phyloP scores from a whole-genome alignment of 1,140 invertebrate genomes.

The Latrodectus geometricus region DNA sequence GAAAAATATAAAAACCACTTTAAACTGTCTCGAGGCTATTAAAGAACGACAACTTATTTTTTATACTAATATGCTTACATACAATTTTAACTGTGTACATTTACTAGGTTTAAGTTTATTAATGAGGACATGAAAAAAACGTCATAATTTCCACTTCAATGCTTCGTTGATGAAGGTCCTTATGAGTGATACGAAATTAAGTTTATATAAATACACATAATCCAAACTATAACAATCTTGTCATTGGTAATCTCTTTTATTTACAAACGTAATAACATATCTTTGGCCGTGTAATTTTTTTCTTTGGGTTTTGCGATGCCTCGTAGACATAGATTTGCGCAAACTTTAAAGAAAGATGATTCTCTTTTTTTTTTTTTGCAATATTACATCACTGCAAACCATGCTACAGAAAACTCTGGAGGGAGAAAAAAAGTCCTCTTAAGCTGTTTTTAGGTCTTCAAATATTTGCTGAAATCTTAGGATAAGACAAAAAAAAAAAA shows the following conservation, averaged over 20 bases:
- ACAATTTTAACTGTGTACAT: too few relatives aligned
- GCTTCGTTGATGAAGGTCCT: too few relatives aligned
- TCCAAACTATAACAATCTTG: neutral
- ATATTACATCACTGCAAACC: neutral
- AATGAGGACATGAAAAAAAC: too few relatives aligned
- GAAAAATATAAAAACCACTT: too few relatives aligned
- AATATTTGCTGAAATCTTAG: conserved; percentile 55
- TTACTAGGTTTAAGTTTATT: too few relatives aligned
- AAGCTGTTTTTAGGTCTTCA: conserved; percentile 46
- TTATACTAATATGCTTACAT: too few relatives aligned
- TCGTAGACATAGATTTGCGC: conserved; percentile 18
- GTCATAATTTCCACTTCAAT: too few relatives aligned
- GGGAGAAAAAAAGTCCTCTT: conserved; percentile 18
- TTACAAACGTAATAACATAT: neutral
- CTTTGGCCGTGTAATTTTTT: neutral
- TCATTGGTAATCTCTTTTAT: neutral
- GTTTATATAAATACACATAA: too few relatives aligned
- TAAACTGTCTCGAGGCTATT: too few relatives aligned
- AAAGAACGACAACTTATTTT: too few relatives aligned
- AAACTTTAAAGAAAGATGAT: conserved; percentile 26
- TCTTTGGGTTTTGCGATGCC: neutral
- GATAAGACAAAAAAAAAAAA: neutral
- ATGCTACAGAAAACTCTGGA: neutral
- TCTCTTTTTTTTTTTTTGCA: neutral
- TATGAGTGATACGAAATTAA: too few relatives aligned